Evolutionary conservation across 2,113 vertebrate genomes (phyloP).

Genomic region (Elachura formosa): DNA sequence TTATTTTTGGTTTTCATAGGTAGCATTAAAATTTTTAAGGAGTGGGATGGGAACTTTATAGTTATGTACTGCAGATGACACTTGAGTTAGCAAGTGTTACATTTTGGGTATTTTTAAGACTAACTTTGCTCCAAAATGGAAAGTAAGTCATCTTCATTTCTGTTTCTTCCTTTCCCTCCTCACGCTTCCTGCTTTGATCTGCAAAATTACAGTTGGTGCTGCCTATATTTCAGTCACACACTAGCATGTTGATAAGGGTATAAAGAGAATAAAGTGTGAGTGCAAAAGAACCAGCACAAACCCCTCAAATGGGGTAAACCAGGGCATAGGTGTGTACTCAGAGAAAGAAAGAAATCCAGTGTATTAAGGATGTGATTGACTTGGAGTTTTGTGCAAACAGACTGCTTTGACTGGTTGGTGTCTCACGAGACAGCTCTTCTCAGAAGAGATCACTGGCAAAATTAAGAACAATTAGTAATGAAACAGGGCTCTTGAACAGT

Average conservation of each 20-base stretch:
- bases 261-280: not conserved
- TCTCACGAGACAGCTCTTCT: not conserved
- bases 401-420: not conserved
- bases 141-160: not conserved
- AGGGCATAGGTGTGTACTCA: not conserved
- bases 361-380: not conserved
- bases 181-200: not conserved
- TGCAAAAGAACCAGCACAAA: not conserved
- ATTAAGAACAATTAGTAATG: not conserved
- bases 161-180: not conserved
- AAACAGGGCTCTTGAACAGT: not conserved
- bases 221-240: not conserved
- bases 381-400: not conserved
- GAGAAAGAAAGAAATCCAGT: not conserved
- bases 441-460: not conserved
- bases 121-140: not conserved
- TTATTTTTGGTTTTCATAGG: not conserved
- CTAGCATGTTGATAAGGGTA: not conserved
- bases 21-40: not conserved
- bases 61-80: not conserved
- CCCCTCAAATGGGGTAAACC: not conserved
- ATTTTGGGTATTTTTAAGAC: not conserved
- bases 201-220: not conserved
- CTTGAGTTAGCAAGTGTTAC: not conserved
- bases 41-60: not conserved